phyloP scores from a whole-genome alignment of 64 coral and sea anemone species.

The Montipora efflorescens region DNA sequence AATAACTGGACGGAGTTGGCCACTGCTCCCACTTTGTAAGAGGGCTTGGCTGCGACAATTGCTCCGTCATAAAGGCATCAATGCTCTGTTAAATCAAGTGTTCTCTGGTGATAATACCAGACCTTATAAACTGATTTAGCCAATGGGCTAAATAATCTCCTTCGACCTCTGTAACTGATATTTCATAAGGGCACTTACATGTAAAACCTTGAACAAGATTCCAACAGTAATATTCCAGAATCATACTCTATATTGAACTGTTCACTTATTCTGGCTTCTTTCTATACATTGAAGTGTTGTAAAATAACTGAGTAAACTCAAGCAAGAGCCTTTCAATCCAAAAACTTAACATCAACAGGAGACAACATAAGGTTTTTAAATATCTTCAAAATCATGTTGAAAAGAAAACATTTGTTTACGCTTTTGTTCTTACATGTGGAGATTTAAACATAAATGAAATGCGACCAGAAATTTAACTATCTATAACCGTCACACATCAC shows the following conservation, averaged over 20 bases:
- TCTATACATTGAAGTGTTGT: too few relatives aligned
- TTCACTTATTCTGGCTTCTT: neutral
- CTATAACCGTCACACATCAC: too few relatives aligned
- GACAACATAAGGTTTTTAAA: too few relatives aligned
- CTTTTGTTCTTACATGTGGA: too few relatives aligned
- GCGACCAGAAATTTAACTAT: too few relatives aligned
- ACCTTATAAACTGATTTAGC: constrained; percentile 73
- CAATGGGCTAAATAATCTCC: constrained; percentile 82
- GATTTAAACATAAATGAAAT: too few relatives aligned
- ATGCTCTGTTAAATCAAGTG: constrained; percentile 76
- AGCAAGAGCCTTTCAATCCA: too few relatives aligned
- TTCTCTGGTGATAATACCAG: constrained; percentile 67
- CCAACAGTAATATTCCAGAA: neutral
- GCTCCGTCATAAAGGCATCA: constrained; percentile 82
- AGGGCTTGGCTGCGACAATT: constrained; percentile 69
- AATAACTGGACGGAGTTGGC: constrained; percentile 87
- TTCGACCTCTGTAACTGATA: constrained; percentile 45
- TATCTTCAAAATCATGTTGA: too few relatives aligned
- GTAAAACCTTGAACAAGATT: neutral
- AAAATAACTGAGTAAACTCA: too few relatives aligned
- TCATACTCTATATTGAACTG: neutral
- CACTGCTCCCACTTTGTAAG: constrained; percentile 72
- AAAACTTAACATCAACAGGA: too few relatives aligned
- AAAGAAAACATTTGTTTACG: too few relatives aligned
- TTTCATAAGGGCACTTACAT: constrained; percentile 78